Percentiles rank a stretch among this genome's conserved stretches.
Evolutionary conservation across 2,888 invertebrate species (phyloP).

Genomic region (Eristalinus aeneus): DNA sequence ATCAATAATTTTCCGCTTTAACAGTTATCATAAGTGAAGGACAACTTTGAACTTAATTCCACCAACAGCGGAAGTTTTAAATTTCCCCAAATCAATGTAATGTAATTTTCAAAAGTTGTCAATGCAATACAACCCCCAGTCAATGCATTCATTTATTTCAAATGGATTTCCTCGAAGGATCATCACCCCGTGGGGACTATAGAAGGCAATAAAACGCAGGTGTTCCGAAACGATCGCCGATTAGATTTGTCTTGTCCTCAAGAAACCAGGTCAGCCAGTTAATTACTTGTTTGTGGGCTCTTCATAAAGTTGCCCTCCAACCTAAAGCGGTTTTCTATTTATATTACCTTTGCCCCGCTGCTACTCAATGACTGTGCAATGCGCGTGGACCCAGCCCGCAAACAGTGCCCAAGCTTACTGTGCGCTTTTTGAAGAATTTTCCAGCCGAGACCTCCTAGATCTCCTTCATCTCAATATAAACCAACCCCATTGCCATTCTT

Average conservation of each 20-base stretch:
- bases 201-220: slow-evolving; percentile 8
- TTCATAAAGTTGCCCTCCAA: slow-evolving; percentile 7
- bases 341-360: slow-evolving; percentile 8
- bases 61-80: too few relatives aligned
- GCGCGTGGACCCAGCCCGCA: not conserved
- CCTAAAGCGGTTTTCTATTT: slow-evolving; percentile 43
- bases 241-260: slow-evolving; percentile 2
- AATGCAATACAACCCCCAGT: not conserved
- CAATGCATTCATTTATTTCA: not conserved
- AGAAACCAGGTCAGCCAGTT: slow-evolving; percentile 14
- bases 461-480: slow-evolving; percentile 24
- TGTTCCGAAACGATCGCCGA: not conserved
- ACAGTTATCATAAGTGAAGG: too few relatives aligned
- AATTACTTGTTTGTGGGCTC: not conserved
- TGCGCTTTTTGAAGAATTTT: not conserved
- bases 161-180: not conserved
- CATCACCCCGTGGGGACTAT: not conserved
- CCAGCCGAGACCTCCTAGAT: slow-evolving; percentile 3
- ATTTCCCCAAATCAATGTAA: not conserved
- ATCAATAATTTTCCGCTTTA: too few relatives aligned
- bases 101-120: not conserved
- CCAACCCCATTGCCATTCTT: slow-evolving; percentile 55
- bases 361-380: not conserved
- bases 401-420: not conserved
- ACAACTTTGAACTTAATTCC: too few relatives aligned